A percentile compares a stretch with the other conserved stretches of the same genome.
These are phyloP conservation scores for Gonatopus flavifemur DNA, from an alignment of 1,140 invertebrate species.

Conservation along the genomic window DNA sequence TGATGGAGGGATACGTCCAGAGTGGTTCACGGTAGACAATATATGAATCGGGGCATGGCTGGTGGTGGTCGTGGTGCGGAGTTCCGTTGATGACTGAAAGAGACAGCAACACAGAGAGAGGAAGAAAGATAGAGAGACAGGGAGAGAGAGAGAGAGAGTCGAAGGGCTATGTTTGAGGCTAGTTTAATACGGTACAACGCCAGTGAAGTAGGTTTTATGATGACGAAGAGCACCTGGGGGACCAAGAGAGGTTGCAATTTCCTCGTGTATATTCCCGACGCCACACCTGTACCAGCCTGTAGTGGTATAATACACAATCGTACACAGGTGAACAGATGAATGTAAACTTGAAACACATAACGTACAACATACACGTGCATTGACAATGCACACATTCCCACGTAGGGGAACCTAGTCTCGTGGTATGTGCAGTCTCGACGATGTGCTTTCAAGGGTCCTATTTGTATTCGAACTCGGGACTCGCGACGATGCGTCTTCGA, in stretches of 20 bases:
- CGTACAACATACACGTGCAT: conserved; percentile 5
- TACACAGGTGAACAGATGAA: too few relatives aligned
- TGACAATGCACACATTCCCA: conserved; percentile 15
- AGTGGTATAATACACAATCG: not conserved
- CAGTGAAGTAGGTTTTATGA: conserved; percentile 55
- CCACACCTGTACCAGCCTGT: conserved; percentile 25
- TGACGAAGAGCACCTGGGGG: conserved; percentile 58
- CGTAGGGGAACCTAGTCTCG: conserved; percentile 3
- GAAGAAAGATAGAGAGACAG: too few relatives aligned
- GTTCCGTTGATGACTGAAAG: conserved; percentile 17
- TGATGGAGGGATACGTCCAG: too few relatives aligned
- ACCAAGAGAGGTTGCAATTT: conserved; percentile 51
- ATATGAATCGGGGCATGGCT: too few relatives aligned
- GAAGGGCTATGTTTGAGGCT: conserved; percentile 35
- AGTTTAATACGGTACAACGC: conserved; percentile 53
- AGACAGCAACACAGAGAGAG: too few relatives aligned
- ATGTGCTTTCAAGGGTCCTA: conserved; percentile 39
- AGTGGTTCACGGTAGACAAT: too few relatives aligned
- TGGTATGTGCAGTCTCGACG: conserved; percentile 1
- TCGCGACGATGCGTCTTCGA: conserved; percentile 37
- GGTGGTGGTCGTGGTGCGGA: conserved; percentile 4
- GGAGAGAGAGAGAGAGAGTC: conserved; percentile 21
- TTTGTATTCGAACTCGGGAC: conserved; percentile 39
- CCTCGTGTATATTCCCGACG: conserved; percentile 29
- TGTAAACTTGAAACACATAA: too few relatives aligned